A percentile compares a stretch with the other conserved stretches of the same genome.
These are phyloP conservation scores for Chionomys nivalis DNA, from an alignment of 2,113 vertebrate genomes.

Conservation along the genomic window DNA sequence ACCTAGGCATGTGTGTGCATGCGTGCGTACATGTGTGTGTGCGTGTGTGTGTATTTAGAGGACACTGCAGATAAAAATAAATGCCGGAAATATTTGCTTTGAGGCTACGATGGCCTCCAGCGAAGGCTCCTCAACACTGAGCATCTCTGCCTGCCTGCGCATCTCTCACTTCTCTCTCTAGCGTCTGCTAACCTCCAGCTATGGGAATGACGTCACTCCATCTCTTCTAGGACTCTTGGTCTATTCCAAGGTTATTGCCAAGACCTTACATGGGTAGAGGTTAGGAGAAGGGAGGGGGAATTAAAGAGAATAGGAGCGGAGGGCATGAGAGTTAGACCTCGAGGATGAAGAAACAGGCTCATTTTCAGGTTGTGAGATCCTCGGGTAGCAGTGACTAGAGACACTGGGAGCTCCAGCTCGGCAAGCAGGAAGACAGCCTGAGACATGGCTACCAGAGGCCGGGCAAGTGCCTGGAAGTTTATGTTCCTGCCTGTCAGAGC, in stretches of 20 bases:
- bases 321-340: not conserved
- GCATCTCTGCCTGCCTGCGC: not conserved
- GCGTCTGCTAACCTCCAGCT: not conserved
- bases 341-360: not conserved
- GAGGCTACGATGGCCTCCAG: not conserved
- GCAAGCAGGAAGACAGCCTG: not conserved
- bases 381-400: not conserved
- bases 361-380: not conserved
- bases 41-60: not conserved
- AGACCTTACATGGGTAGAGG: not conserved
- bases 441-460: accelerated
- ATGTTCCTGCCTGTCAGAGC: not conserved
- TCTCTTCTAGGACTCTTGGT: not conserved
- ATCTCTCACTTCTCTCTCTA: not conserved
- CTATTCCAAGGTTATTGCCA: slow-evolving; percentile 21
- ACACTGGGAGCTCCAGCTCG: not conserved
- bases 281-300: not conserved
- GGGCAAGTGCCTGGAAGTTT: accelerated
- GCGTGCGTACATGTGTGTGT: accelerated
- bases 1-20: no score
- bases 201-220: not conserved
- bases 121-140: not conserved
- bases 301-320: not conserved
- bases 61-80: not conserved
- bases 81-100: not conserved